Base-by-base conservation (phyloP, 1,140 invertebrate genomes). In the Latrodectus geometricus region DNA sequence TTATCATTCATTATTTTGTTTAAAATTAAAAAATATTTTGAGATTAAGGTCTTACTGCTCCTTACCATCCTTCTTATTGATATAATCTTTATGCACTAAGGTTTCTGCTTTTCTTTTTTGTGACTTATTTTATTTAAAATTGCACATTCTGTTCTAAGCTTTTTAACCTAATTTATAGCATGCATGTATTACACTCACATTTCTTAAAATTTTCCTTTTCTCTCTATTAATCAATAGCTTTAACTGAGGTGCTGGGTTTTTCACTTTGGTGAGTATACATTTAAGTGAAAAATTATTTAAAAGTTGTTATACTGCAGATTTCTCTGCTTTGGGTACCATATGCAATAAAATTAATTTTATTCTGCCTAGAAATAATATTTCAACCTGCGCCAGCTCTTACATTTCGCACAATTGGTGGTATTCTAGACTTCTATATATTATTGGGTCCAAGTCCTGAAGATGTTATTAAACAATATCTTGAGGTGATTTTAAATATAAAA, bases 301-400 rank as follows among this genome's bases (percentile, higher is more conserved):
- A 23, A 23, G 21, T 69, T 21, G 8, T 12, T 20, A 50, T 50
- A n/a, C 48, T 50, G 48, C 8, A 8, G 17, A 49, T 35, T 35
- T 35, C 35, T 35, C 1, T 35, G 35, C 2, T 35, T 35, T 35
- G 35, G 35, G 35, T 35, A 35, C 35, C 35, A 35, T 35, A 35
- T 35, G 35, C 35, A 35, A 35, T 35, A 35, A 35, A 35, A 35
- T 35, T 35, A 35, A 35, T 35, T 35, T 35, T 74, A 74, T 52
- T 7, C 35, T 75, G 54, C 79, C 52, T 21, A 87, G 95, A 97
- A 90, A 92, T 96, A 35, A 93, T 95, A 54, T 90, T 96, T 0
- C 94, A 96, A 90, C 95, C 95, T n/a, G 92, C 93, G 2, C 95
- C 95, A 9, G 94, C 94, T 0, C 92, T 96, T 65, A 96, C 95